Conservation (phyloP, 2,797 vertebrate species). For the Galaxias olidus region DNA sequence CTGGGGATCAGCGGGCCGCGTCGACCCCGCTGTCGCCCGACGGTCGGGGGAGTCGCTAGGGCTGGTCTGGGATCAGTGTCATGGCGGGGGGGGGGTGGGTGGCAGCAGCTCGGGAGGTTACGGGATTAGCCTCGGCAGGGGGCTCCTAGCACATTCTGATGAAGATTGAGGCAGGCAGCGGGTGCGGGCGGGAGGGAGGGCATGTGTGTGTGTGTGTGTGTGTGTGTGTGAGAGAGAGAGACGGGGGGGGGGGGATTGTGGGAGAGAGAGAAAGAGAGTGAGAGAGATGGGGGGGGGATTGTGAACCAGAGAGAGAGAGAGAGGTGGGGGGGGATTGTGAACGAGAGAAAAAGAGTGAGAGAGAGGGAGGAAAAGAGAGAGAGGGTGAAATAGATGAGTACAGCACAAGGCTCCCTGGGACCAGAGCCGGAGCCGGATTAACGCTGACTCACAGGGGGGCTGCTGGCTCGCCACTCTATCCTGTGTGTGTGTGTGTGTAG, state of each 20-base stretch:
- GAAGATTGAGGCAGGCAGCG: neutral
- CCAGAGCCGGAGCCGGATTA: conserved; percentile 45
- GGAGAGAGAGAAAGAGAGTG: conserved; percentile 6
- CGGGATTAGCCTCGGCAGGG: conserved; percentile 29
- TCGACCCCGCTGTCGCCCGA: conserved; percentile 42
- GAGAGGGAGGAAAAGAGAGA: neutral
- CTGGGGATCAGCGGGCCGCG: conserved; percentile 37
- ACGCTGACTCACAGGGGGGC: conserved; percentile 53
- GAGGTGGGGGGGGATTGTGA: neutral
- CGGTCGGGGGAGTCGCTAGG: too few relatives aligned
- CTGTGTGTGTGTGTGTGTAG: conserved; percentile 8
- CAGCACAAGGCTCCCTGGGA: conserved; percentile 33
- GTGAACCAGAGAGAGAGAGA: neutral
- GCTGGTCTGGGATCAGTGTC: conserved; percentile 54
- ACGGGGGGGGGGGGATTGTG: conserved; percentile 7
- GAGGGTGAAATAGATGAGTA: neutral
- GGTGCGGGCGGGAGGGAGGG: neutral
- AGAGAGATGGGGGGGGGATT: neutral
- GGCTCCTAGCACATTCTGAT: neutral
- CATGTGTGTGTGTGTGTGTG: too few relatives aligned
- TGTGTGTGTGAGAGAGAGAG: conserved; percentile 15
- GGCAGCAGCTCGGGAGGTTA: conserved; percentile 40
- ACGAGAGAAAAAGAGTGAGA: neutral
- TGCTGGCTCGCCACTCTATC: conserved; percentile 16
- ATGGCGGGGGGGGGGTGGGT: conserved; percentile 18